Base-by-base conservation (phyloP, 2,113 vertebrate genomes). In the Cynopterus brachyotis region DNA sequence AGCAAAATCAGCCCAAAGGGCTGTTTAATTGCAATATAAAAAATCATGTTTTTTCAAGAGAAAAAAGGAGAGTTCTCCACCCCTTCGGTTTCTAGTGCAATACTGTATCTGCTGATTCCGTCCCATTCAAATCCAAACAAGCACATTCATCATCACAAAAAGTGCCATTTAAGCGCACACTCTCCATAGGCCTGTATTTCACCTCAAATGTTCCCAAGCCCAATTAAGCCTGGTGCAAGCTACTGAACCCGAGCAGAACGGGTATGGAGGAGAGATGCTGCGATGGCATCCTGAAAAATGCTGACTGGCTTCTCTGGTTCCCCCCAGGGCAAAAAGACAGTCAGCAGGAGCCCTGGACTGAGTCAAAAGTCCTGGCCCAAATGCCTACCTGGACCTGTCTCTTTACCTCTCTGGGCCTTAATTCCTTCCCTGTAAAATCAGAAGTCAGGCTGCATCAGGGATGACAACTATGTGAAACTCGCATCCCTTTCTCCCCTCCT, bases 41-140 rank as follows among this genome's bases (percentile, higher is more conserved):
- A 96, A 97, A 96, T 84, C 95, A 86, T 76, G 95, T 94, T 88
- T 97, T 97, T 97, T 94, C 87, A 93, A 94, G 95, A 85, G 82
- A 72, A 78, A 93, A 88, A 79, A 84, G 84, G 50, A 72, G 81
- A 40, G 76, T 32, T 81, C 81, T 78, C 96, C 73, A 94, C 93
- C 67, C 92, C 84, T 85, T 45, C 1, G 0, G 95, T 89, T 94
- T 93, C 80, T 28, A 92, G 70, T 0, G 1, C 62, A 47, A 42
- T 26, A 84, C 92, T 92, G 95, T 98, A 97, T 98, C 96, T 92
- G 96, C 96, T 98, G 97, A 98, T 98, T 98, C 88, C 2, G 92
- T 95, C 98, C 97, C 97, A 97, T 97, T 97, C 96, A 91, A 79
- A 93, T 66, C 96, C 91, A 90, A 94, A 97, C 85, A 94, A 97